Evolutionary conservation across 2,113 vertebrate species (phyloP), one percentile per base, ranked within the genome.

Genomic region (Malurus elegans): DNA sequence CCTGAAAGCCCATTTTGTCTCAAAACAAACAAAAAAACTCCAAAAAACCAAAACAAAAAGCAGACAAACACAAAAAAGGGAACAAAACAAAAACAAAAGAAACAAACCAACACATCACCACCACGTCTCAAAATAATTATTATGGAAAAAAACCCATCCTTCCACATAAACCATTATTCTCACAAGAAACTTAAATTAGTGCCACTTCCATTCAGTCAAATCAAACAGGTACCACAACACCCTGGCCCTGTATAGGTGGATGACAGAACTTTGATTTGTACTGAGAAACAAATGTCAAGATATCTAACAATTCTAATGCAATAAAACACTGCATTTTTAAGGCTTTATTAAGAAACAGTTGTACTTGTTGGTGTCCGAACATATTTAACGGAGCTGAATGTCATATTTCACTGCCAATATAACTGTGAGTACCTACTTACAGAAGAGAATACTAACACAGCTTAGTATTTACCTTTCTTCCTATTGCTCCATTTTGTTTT

Each of bases 401-500:
- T 24, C 3, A 0, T 21, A 64, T 20, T 82, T 61, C 56, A 72
- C 28, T 44, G 26, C 13, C 19, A 12, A 54, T 5, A 25, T 8
- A 80, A 80, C 31, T 26, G 5, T 23, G 23, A 70, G 7, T 4
- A 64, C 32, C 23, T 7, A 51, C 17, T 84, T n/a, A 28, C 8
- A 47, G 31, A 87, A 58, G 7, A 83, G 31, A 45, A 28, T 7
- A 61, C 3, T 51, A 57, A 26, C 34, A 6, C 10, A 84, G 18
- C 1, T 9, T 6, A 31, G 38, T 42, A 76, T 92, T 83, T 98
- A 99, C 99, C 98, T 99, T 99, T 94, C 99, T 98, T 97, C 99
- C 99, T 80, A 99, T 99, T 95, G 98, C 99, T 69, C 99, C 99
- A 7, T 94, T 99, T 72, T 98, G 98, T 86, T 99, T 99, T 97